phyloP scores from a whole-genome alignment of 2,797 vertebrate species.

The Melanotaenia nigrans region DNA sequence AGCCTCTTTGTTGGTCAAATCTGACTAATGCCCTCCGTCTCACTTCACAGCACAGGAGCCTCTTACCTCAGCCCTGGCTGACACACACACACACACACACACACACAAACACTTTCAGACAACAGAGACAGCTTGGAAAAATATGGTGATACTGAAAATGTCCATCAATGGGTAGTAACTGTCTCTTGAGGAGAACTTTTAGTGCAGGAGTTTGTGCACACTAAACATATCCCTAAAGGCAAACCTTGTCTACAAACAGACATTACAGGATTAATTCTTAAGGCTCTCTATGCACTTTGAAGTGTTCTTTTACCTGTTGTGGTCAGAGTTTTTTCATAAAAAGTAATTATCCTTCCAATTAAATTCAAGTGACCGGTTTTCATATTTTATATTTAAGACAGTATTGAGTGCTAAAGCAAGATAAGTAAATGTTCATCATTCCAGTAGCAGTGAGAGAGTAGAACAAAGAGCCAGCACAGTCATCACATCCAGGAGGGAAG shows the following conservation, averaged over 20 bases:
- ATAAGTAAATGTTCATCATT: too few species aligned
- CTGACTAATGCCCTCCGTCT: constrained; percentile 82
- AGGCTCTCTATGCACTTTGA: background rate
- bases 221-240: background rate
- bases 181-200: constrained; percentile 4
- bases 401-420: too few species aligned
- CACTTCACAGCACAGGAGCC: constrained; percentile 70
- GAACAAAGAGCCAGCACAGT: background rate
- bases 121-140: constrained; percentile 18
- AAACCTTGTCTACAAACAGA: background rate
- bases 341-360: background rate
- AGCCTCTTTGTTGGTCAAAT: constrained; percentile 83
- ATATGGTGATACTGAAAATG: constrained; percentile 28
- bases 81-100: constrained; percentile 30
- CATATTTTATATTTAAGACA: too few species aligned
- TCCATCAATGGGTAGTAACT: constrained; percentile 9
- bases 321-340: background rate
- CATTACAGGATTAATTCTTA: background rate
- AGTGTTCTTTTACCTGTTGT: background rate
- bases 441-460: too few species aligned
- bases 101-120: constrained; percentile 20
- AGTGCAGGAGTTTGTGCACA: background rate
- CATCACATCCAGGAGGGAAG: background rate
- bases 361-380: background rate
- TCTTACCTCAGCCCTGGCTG: constrained; percentile 63